These are phyloP conservation scores for Enteromius thamalakanensis DNA, from an alignment of 2,797 vertebrate genomes.

Conservation along the genomic window DNA sequence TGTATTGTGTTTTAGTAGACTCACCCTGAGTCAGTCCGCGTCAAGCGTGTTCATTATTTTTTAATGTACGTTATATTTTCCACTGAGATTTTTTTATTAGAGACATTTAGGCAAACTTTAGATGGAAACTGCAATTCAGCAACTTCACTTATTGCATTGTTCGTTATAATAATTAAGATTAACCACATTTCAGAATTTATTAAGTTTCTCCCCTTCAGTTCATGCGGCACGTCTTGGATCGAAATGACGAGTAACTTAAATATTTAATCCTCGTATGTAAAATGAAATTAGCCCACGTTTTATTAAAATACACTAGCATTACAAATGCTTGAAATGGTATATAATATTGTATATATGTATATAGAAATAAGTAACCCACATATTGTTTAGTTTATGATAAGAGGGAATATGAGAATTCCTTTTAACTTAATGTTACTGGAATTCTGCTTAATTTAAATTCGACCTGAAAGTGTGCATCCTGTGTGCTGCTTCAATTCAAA, in stretches of 20 bases:
- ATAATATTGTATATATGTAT: no score
- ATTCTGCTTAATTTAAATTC: background rate
- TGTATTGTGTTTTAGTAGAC: background rate
- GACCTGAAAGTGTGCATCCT: background rate
- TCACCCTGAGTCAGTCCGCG: background rate
- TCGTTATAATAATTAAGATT: background rate
- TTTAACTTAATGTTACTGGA: background rate
- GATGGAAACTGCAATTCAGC: background rate
- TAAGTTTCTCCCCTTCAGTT: background rate
- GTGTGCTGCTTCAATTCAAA: background rate
- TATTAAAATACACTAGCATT: background rate
- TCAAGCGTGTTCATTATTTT: background rate
- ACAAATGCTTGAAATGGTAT: no score
- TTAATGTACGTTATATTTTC: no score
- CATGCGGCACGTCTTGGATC: no score
- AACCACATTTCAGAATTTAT: background rate
- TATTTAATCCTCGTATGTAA: conserved; percentile 4
- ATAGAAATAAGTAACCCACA: background rate
- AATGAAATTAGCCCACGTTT: background rate
- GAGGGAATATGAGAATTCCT: background rate
- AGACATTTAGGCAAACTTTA: background rate
- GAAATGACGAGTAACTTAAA: background rate
- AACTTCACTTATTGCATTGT: background rate
- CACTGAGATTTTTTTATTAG: background rate
- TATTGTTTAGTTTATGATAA: background rate